These are phyloP conservation scores for Lytechinus pictus DNA, from an alignment of 35 echinoderm and acorn worm species.

Conservation along the genomic window DNA sequence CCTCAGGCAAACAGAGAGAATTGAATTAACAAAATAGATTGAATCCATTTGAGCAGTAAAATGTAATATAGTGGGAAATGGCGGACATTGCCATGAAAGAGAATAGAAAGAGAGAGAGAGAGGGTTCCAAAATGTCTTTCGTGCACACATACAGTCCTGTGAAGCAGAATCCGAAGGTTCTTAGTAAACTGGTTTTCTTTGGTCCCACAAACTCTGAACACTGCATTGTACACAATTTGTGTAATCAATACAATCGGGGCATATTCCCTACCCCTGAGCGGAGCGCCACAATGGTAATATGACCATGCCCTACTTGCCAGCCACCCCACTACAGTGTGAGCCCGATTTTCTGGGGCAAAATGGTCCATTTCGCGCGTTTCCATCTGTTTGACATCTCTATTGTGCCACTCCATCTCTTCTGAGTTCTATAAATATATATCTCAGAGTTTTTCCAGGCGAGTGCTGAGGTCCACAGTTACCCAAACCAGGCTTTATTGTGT, in stretches of 20 bases:
- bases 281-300: conserved; percentile 35
- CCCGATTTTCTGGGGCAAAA: conserved; percentile 38
- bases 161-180: background rate
- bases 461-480: background rate
- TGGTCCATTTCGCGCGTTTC: conserved; percentile 26
- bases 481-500: background rate
- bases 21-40: conserved; percentile 20
- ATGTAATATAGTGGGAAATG: background rate
- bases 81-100: background rate
- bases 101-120: background rate
- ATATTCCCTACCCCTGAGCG: conserved; percentile 38
- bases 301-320: conserved; percentile 37
- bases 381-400: conserved; percentile 43
- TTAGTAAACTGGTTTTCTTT: conserved; percentile 42
- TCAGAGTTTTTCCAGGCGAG: background rate
- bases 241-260: conserved; percentile 39
- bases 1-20: background rate
- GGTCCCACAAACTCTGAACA: conserved; percentile 22
- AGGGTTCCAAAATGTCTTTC: background rate
- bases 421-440: conserved; percentile 4
- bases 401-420: background rate
- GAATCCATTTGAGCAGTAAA: background rate
- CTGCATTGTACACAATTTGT: conserved; percentile 40
- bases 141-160: background rate
- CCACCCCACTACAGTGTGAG: background rate